phyloP scores from a whole-genome alignment of 2,888 invertebrate genomes.

The Lamellibrachia satsuma region DNA sequence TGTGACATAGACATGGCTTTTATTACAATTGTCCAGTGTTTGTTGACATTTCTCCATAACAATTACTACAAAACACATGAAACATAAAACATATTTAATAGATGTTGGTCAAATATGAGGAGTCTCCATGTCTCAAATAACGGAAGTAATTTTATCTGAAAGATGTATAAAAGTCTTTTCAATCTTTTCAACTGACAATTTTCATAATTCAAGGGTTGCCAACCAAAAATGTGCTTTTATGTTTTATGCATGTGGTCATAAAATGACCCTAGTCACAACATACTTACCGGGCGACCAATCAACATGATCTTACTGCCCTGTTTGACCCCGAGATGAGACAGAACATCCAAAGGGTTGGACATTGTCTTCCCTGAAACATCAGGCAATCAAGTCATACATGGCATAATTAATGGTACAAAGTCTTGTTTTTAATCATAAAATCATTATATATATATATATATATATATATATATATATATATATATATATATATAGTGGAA shows the following conservation, averaged over 20 bases:
- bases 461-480: too few relatives aligned
- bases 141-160: background rate
- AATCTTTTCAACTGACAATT: background rate
- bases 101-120: background rate
- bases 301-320: constrained; percentile 6
- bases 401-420: too few relatives aligned
- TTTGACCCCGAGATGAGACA: background rate
- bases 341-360: background rate
- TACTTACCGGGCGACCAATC: background rate
- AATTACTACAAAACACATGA: background rate
- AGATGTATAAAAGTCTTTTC: background rate
- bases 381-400: background rate
- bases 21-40: background rate
- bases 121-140: background rate
- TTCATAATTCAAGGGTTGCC: background rate
- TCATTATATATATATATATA: too few relatives aligned
- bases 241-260: background rate
- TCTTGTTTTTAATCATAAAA: too few relatives aligned
- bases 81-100: background rate
- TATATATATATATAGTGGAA: too few relatives aligned
- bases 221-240: background rate
- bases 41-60: background rate
- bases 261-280: background rate
- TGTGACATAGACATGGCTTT: too few relatives aligned
- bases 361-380: background rate